A percentile compares a stretch with the other conserved stretches of the same genome.
phyloP scores from a whole-genome alignment of 2,888 invertebrate species.

The Bombylius major region DNA sequence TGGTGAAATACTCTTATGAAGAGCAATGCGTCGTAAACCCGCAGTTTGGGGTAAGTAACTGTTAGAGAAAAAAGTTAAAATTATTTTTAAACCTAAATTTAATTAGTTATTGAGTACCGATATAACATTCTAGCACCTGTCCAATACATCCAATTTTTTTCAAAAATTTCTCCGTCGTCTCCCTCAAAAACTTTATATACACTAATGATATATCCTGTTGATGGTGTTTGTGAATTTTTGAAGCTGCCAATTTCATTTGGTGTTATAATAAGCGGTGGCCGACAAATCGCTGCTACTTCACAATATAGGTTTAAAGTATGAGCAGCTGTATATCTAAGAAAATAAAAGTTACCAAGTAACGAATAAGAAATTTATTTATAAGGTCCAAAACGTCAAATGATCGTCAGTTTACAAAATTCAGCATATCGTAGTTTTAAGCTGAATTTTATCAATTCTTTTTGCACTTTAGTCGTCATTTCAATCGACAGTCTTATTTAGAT shows the following conservation, averaged over 20 bases:
- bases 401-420: too few relatives aligned
- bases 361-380: too few relatives aligned
- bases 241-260: conserved; percentile 63
- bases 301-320: conserved; percentile 79
- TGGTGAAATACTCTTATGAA: conserved; percentile 61
- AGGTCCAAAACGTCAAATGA: too few relatives aligned
- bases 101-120: conserved; percentile 24
- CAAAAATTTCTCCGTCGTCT: conserved; percentile 83
- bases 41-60: conserved; percentile 74
- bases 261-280: conserved; percentile 56
- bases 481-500: too few relatives aligned
- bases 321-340: conserved; percentile 62
- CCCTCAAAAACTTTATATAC: conserved; percentile 88
- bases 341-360: background rate
- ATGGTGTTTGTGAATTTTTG: conserved; percentile 63
- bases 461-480: too few relatives aligned
- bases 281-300: conserved; percentile 81
- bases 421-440: too few relatives aligned
- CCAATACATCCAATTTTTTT: conserved; percentile 92
- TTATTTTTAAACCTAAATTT: background rate
- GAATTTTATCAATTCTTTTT: too few relatives aligned
- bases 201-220: conserved; percentile 83
- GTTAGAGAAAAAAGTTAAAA: conserved; percentile 12
- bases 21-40: conserved; percentile 75
- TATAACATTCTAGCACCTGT: conserved; percentile 88